Evolutionary conservation across 2,113 vertebrate genomes (phyloP), one percentile per base, ranked within the genome.

Genomic region (Laterallus jamaicensis): DNA sequence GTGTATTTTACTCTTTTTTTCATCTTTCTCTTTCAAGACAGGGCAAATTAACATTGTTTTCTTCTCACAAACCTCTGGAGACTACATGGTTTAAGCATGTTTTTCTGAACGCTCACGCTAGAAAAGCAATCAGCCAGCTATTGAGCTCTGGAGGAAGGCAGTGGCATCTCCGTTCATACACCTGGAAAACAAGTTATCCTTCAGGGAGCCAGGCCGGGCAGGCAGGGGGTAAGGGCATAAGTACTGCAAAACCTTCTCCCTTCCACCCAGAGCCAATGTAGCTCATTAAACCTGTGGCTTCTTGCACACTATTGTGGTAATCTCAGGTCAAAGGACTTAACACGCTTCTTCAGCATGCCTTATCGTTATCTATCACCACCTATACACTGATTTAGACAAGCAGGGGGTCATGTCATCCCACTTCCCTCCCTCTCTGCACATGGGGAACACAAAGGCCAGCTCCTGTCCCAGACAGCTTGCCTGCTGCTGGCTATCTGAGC

Each of bases 11-110:
- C 2, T 62, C 37, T 49, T 84, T 88, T 88, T 85, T 94, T 88
- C 42, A 88, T 81, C 76, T 75, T 88, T 90, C 82, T 92, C 16
- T 58, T 93, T 64, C 69, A 90, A 75, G 82, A 66, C 59, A 40
- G 15, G 80, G 52, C 54, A 96, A 92, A 86, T 88, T 82, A 88
- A 84, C 19, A 29, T 68, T 58, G 40, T 88, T 95, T 93, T 92
- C 69, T 92, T 71, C 86, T 80, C 69, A 64, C 79, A 92, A 76
- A 69, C 44, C 84, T 85, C 89, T 39, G 49, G 68, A 86, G 76
- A 71, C 49, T 62, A 19, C 16, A n/a, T 37, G 13, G 56, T 81
- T 81, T 80, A 58, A 86, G 52, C 90, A 69, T 32, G 26, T 82
- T 89, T 94, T 90, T 93, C 77, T 60, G 32, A 93, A 89, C 31